Conservation (phyloP, 2,113 vertebrate genomes). For the Anhinga rufa region DNA sequence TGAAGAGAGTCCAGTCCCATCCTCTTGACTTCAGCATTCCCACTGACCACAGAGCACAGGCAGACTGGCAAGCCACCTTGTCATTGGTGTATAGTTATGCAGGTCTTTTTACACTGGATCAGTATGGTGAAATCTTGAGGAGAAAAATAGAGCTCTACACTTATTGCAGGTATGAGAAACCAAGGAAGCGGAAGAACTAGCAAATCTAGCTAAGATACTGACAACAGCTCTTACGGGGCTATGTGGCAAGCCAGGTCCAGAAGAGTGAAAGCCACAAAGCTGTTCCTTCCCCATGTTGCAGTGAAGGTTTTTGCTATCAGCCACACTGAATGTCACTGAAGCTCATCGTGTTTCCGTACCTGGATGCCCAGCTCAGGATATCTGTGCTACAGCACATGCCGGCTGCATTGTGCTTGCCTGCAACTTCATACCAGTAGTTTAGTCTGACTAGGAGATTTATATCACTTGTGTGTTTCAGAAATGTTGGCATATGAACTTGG, state of each 20-base stretch:
- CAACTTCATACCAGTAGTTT: not conserved
- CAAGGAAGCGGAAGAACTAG: not conserved
- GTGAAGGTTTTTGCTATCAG: not conserved
- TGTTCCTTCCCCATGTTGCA: not conserved
- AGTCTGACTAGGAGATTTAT: not conserved
- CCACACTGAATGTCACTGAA: not conserved
- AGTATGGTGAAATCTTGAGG: not conserved
- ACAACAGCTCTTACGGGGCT: not conserved
- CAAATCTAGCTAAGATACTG: not conserved
- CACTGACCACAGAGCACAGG: not conserved
- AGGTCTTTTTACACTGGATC: not conserved
- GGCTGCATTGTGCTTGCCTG: not conserved
- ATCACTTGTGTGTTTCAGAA: not conserved
- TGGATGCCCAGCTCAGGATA: not conserved
- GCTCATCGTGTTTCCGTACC: not conserved
- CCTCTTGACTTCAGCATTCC: not conserved
- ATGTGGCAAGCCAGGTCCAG: not conserved
- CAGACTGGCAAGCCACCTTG: not conserved
- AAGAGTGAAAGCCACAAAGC: not conserved
- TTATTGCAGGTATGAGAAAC: not conserved
- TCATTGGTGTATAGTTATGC: not conserved
- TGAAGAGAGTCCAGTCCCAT: too few relatives aligned
- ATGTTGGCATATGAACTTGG: not conserved
- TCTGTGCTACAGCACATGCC: not conserved
- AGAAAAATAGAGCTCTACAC: not conserved